Conservation (phyloP, 2,888 invertebrate species). For the Tenodera sinensis region DNA sequence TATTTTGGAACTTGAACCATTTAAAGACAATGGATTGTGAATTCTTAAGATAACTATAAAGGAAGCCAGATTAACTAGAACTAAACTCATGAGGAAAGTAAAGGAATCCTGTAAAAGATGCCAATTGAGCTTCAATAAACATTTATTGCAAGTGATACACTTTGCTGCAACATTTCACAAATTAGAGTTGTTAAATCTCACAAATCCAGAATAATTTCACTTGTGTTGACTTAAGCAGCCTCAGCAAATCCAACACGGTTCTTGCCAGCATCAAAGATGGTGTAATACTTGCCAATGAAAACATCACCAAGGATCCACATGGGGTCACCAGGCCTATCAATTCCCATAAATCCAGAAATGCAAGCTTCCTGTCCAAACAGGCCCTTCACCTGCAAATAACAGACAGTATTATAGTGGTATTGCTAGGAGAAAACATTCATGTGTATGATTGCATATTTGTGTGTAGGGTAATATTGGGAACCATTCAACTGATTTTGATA, state of each 20-base stretch:
- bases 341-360: slow-evolving; percentile 80
- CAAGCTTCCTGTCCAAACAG: background rate
- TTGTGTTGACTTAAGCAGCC: background rate
- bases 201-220: background rate
- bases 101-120: no score
- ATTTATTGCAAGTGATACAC: background rate
- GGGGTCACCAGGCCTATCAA: slow-evolving; percentile 92
- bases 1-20: no score
- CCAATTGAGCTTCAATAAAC: background rate
- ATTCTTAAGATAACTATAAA: no score
- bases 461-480: no score
- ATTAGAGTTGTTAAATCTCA: background rate
- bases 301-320: slow-evolving; percentile 98
- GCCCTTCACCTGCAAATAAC: background rate
- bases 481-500: no score
- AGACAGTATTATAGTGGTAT: background rate
- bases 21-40: no score
- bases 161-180: background rate
- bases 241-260: slow-evolving; percentile 21
- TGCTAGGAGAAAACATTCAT: no score
- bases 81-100: no score
- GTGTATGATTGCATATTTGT: no score
- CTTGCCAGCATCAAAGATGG: slow-evolving; percentile 79
- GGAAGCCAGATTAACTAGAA: no score
- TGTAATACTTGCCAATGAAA: slow-evolving; percentile 94